Evolutionary conservation across 2,797 vertebrate species (phyloP).

Genomic region (Tympanoctomys barrerae): DNA sequence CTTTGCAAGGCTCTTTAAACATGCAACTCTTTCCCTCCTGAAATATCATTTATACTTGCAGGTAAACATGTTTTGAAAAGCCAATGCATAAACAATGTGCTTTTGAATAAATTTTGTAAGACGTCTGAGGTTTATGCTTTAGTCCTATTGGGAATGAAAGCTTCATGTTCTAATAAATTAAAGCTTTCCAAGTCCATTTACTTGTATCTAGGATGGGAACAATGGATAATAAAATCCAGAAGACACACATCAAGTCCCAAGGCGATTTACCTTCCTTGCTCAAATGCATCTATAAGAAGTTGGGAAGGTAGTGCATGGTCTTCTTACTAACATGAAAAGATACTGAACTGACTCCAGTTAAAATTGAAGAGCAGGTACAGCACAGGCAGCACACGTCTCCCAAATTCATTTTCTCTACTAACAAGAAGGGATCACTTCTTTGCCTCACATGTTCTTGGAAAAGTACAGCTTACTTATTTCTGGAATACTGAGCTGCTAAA

Average conservation of each 20-base stretch:
- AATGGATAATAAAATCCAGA: conserved; percentile 48
- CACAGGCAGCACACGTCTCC: background rate
- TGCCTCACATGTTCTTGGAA: background rate
- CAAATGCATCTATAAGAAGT: background rate
- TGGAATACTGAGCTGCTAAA: background rate
- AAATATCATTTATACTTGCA: conserved; percentile 47
- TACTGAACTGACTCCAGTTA: background rate
- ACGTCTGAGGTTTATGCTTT: background rate
- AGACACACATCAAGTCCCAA: background rate
- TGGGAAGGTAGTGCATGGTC: background rate
- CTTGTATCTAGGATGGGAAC: conserved; percentile 43
- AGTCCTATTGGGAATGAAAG: background rate
- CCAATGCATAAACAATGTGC: conserved; percentile 39
- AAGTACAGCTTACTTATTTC: background rate
- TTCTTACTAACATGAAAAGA: conserved; percentile 16
- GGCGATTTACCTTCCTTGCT: background rate
- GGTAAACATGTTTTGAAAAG: conserved; percentile 42
- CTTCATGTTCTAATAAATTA: conserved; percentile 24
- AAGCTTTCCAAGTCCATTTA: conserved; percentile 51
- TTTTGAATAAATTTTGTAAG: conserved; percentile 7
- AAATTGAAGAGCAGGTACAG: background rate
- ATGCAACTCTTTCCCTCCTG: background rate
- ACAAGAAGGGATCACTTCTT: background rate
- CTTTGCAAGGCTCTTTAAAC: conserved; percentile 42
- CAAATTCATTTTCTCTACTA: background rate